phyloP scores from a whole-genome alignment of 2,113 vertebrate genomes.

The Uria lomvia region DNA sequence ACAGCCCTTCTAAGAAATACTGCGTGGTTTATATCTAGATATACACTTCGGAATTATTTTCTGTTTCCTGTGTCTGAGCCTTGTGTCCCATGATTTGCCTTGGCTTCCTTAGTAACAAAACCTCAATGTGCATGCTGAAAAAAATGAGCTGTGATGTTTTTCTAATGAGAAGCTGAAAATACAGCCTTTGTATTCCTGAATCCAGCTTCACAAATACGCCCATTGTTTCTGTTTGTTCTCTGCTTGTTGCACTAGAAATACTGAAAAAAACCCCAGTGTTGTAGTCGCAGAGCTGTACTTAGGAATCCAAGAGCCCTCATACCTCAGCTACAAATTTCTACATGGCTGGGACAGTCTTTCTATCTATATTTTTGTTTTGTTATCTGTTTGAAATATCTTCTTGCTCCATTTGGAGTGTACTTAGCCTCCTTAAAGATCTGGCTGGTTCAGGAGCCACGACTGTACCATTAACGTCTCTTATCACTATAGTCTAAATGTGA shows the following conservation, averaged over 20 bases:
- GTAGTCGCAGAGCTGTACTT: background rate
- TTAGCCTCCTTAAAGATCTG: background rate
- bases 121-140: background rate
- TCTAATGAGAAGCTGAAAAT: background rate
- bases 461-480: background rate
- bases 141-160: background rate
- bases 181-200: background rate
- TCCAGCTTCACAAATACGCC: background rate
- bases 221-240: constrained; percentile 3
- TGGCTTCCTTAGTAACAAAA: background rate
- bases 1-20: background rate
- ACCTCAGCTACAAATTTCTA: background rate
- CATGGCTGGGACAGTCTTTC: background rate
- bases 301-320: background rate
- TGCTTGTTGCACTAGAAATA: background rate
- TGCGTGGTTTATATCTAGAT: background rate
- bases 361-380: background rate
- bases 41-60: background rate
- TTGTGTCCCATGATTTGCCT: background rate
- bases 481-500: background rate
- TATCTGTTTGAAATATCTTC: background rate
- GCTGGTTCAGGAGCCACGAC: background rate
- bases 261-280: background rate
- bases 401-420: background rate
- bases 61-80: background rate